Conservation (phyloP, 2,113 vertebrate species). For the Trinectes maculatus region DNA sequence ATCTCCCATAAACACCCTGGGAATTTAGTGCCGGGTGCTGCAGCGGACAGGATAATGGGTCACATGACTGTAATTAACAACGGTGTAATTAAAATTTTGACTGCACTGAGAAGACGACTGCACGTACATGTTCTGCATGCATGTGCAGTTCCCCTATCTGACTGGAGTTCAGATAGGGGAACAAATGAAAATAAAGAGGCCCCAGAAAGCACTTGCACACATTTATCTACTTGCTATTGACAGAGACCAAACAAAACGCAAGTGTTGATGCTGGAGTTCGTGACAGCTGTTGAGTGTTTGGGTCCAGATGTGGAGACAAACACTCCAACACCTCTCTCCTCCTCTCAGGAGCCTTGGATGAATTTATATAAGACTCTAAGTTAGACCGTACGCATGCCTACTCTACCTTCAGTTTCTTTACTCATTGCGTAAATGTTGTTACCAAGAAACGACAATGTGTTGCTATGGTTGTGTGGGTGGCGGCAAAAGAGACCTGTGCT, state of each 20-base stretch:
- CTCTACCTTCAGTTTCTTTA: conserved; percentile 69
- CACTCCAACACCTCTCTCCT: background rate
- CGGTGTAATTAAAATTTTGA: conserved; percentile 46
- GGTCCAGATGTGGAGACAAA: background rate
- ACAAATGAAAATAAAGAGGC: conserved; percentile 1
- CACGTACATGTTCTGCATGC: background rate
- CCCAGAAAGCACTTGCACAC: background rate
- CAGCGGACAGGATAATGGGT: conserved; percentile 30
- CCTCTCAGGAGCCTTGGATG: conserved; percentile 17
- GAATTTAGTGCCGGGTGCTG: conserved; percentile 25
- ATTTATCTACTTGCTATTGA: background rate
- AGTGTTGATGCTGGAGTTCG: conserved; percentile 13
- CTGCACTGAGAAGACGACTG: conserved; percentile 33
- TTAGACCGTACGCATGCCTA: conserved; percentile 29
- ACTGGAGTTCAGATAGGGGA: background rate
- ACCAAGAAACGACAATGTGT: conserved; percentile 80
- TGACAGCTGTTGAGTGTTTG: conserved; percentile 6
- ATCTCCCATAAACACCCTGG: conserved; percentile 38
- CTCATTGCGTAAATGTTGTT: conserved; percentile 79
- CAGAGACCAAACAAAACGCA: conserved; percentile 9
- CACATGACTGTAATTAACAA: conserved; percentile 50
- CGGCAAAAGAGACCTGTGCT: conserved; percentile 66
- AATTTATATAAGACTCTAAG: conserved; percentile 58
- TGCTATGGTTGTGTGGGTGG: conserved; percentile 77
- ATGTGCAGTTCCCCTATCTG: too few relatives aligned